Percentiles rank a stretch among this genome's conserved stretches.
Conservation (phyloP, 92 coral and sea anemone genomes). For the Palythoa caribaeorum region DNA sequence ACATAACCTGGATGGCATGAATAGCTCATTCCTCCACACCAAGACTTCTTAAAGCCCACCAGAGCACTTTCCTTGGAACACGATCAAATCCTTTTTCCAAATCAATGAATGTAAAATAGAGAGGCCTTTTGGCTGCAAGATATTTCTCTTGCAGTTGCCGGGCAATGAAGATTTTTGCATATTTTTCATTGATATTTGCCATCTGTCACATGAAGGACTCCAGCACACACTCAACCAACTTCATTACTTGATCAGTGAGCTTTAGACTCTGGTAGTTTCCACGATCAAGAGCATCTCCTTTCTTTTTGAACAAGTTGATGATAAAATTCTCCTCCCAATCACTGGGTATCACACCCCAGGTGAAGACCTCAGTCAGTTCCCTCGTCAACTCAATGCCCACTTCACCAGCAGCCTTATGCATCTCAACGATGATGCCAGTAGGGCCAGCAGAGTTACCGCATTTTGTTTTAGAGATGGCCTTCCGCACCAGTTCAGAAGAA, state of each 20-base stretch:
- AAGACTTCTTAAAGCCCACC: slow-evolving; percentile 34
- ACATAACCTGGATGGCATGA: slow-evolving; percentile 12
- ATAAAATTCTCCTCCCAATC: not conserved
- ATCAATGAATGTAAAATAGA: slow-evolving; percentile 5
- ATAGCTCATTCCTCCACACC: slow-evolving; percentile 22
- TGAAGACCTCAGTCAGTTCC: slow-evolving; percentile 22
- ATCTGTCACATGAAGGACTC: not conserved
- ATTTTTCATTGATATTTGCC: slow-evolving; percentile 18
- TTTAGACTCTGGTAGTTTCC: not conserved
- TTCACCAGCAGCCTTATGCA: not conserved
- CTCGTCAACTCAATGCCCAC: slow-evolving; percentile 9
- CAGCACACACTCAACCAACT: not conserved
- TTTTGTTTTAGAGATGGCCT: too few relatives aligned
- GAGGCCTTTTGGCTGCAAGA: slow-evolving; percentile 7
- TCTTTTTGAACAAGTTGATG: not conserved
- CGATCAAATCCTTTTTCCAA: slow-evolving; percentile 43
- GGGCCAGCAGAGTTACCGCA: too few relatives aligned
- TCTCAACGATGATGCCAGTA: too few relatives aligned
- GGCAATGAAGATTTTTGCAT: slow-evolving; percentile 19
- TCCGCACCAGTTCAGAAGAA: too few relatives aligned
- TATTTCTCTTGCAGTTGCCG: slow-evolving; percentile 8
- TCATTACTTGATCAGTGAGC: slow-evolving; percentile 12
- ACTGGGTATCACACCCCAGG: slow-evolving; percentile 9
- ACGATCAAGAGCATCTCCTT: slow-evolving; percentile 20
- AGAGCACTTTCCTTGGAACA: slow-evolving; percentile 46